phyloP scores from a whole-genome alignment of 2,888 invertebrate species.

The Nephrotoma guestfalica region DNA sequence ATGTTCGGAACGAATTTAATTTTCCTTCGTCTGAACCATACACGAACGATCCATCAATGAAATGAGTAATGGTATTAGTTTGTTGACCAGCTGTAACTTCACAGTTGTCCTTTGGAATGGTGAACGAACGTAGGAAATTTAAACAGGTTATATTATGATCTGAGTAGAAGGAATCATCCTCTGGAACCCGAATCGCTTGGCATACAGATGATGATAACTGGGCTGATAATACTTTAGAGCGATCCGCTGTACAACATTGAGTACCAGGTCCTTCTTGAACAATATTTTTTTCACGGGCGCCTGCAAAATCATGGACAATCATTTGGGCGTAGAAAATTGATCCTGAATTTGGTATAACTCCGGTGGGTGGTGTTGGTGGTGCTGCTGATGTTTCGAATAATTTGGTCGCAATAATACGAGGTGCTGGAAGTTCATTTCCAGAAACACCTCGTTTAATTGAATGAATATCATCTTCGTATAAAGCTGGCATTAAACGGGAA shows the following conservation, averaged over 20 bases:
- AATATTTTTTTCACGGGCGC: background rate
- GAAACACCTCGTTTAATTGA: constrained; percentile 46
- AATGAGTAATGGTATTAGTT: constrained; percentile 32
- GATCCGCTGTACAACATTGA: constrained; percentile 37
- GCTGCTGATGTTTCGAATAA: background rate
- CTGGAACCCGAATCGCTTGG: constrained; percentile 41
- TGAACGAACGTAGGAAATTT: constrained; percentile 44
- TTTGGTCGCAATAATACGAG: constrained; percentile 33
- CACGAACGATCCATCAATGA: constrained; percentile 61
- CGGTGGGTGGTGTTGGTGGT: background rate
- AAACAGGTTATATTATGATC: constrained; percentile 38
- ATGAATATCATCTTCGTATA: constrained; percentile 34
- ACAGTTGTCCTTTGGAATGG: constrained; percentile 39
- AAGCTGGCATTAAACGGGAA: constrained; percentile 32
- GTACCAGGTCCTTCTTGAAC: constrained; percentile 25
- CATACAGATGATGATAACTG: constrained; percentile 42
- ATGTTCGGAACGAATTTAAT: constrained; percentile 48
- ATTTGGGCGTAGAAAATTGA: constrained; percentile 9
- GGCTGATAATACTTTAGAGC: constrained; percentile 31
- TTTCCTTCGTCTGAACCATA: constrained; percentile 60
- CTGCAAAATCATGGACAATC: constrained; percentile 8
- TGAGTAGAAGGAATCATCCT: constrained; percentile 38
- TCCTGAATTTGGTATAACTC: constrained; percentile 5
- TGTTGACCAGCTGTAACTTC: constrained; percentile 42
- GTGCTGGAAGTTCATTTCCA: constrained; percentile 51